A percentile compares a stretch with the other conserved stretches of the same genome.
These are phyloP conservation scores for Microcebus murinus DNA, from an alignment of 2,113 vertebrate genomes.

Conservation along the genomic window DNA sequence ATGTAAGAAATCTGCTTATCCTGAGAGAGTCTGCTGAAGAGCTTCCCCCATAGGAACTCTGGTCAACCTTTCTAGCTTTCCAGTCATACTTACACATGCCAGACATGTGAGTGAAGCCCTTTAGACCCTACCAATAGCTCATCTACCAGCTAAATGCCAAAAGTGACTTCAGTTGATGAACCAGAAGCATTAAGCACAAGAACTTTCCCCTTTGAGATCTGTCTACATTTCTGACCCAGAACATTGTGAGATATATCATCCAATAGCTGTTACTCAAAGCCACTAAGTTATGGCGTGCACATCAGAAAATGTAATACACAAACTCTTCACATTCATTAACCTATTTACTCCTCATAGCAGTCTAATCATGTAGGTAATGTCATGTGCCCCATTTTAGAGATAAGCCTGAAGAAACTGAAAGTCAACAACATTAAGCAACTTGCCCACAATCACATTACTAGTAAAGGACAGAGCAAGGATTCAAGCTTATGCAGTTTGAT, in stretches of 20 bases:
- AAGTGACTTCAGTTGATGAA: background rate
- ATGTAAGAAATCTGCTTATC: background rate
- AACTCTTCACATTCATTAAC: background rate
- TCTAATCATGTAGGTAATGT: background rate
- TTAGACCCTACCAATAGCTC: background rate
- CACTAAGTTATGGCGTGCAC: background rate
- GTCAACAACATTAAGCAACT: background rate
- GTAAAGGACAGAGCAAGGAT: background rate
- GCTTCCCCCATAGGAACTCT: background rate
- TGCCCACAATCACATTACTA: background rate
- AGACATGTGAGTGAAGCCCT: background rate
- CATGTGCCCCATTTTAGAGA: background rate
- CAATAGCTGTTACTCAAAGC: conserved; percentile 13
- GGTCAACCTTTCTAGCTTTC: background rate
- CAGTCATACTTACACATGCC: background rate
- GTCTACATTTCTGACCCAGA: background rate
- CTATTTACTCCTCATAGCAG: background rate
- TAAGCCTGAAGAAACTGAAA: background rate
- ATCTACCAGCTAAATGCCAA: background rate
- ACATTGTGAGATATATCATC: background rate
- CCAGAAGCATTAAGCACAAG: background rate
- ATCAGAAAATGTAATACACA: background rate
- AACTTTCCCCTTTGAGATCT: background rate
- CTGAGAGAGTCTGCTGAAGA: background rate
- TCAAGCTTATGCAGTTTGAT: background rate